These are phyloP conservation scores for Prochilodus magdalenae DNA, from an alignment of 2,113 vertebrate genomes.

Conservation along the genomic window DNA sequence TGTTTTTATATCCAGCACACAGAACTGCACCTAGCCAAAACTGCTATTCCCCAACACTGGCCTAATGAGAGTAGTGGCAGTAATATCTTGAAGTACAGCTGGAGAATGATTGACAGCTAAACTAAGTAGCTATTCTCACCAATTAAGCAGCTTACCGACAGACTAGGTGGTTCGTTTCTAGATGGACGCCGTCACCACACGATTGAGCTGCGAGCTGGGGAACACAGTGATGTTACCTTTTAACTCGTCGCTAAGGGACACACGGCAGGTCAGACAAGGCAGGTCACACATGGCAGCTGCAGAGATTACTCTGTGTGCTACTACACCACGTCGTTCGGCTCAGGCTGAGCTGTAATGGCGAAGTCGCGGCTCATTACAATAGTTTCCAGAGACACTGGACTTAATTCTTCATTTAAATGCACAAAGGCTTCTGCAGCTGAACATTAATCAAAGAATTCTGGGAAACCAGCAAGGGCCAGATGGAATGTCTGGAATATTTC, in stretches of 20 bases:
- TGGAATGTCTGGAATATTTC: slow-evolving; percentile 77
- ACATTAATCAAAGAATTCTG: slow-evolving; percentile 5
- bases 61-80: slow-evolving; percentile 34
- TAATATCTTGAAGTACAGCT: slow-evolving; percentile 31
- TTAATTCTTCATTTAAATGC: slow-evolving; percentile 23
- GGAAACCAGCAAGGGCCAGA: slow-evolving; percentile 28
- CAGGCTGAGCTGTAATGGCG: neutral
- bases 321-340: slow-evolving; percentile 11
- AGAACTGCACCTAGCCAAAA: neutral
- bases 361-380: neutral
- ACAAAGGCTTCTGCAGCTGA: slow-evolving; percentile 28
- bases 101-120: slow-evolving; percentile 14
- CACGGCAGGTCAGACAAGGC: slow-evolving; percentile 57
- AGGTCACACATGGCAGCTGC: slow-evolving; percentile 56
- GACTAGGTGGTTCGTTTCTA: slow-evolving; percentile 34
- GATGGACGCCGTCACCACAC: neutral
- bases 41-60: slow-evolving; percentile 27
- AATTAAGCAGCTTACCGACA: slow-evolving; percentile 28
- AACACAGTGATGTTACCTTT: slow-evolving; percentile 26
- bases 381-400: slow-evolving; percentile 2
- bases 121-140: slow-evolving; percentile 12
- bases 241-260: slow-evolving; percentile 32
- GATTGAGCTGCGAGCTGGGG: neutral
- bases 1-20: neutral
- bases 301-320: slow-evolving; percentile 34